Percentiles rank a stretch among this genome's conserved stretches.
Conservation (phyloP, 2,888 invertebrate species). For the Melinaea menophilus region DNA sequence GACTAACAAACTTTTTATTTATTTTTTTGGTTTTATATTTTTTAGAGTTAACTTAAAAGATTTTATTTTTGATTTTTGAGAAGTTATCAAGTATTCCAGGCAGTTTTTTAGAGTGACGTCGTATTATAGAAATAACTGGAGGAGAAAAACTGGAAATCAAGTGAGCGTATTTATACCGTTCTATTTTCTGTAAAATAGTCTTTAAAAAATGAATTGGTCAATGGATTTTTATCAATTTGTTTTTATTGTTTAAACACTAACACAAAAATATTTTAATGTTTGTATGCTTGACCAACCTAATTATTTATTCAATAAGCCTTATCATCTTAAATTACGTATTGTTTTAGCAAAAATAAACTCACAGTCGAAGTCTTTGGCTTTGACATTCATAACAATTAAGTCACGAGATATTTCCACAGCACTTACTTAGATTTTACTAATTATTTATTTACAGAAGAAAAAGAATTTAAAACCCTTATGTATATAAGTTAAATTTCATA, state of each 20-base stretch:
- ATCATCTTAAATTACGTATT: neutral
- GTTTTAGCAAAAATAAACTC: slow-evolving; percentile 47
- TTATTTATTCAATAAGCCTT: neutral
- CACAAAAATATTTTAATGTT: too few species aligned
- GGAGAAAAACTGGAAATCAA: slow-evolving; percentile 42
- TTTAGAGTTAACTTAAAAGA: slow-evolving; percentile 11
- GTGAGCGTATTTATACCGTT: slow-evolving; percentile 29
- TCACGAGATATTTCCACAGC: slow-evolving; percentile 17
- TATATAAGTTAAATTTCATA: too few species aligned
- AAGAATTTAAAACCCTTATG: too few species aligned
- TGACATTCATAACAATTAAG: slow-evolving; percentile 40
- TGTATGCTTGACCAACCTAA: neutral
- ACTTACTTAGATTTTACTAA: too few species aligned
- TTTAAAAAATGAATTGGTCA: too few species aligned
- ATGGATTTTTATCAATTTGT: too few species aligned
- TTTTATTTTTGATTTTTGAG: slow-evolving; percentile 9
- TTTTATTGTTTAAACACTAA: too few species aligned
- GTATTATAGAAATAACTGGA: slow-evolving; percentile 38
- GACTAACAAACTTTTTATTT: too few species aligned
- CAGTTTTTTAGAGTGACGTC: slow-evolving; percentile 19
- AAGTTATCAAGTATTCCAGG: slow-evolving; percentile 12
- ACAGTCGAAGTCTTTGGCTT: slow-evolving; percentile 45
- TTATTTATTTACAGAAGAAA: too few species aligned
- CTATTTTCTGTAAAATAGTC: neutral
- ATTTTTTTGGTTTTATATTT: neutral